These are phyloP conservation scores for Intellagama lesueurii DNA, from an alignment of 2,797 vertebrate species.

Conservation along the genomic window DNA sequence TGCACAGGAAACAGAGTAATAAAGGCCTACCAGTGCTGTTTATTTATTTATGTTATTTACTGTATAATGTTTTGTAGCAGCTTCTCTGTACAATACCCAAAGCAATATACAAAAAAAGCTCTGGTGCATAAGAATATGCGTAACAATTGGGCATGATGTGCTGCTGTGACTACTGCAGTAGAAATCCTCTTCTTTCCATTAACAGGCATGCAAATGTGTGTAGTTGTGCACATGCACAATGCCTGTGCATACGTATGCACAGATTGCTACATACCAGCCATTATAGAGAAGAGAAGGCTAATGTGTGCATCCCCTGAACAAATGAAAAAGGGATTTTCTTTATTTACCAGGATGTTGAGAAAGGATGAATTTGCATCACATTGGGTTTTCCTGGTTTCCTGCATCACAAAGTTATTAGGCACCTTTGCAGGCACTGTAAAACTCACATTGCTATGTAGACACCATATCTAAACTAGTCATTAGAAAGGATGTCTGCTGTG, in stretches of 20 bases:
- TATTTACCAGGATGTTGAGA: not conserved
- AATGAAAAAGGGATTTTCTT: not conserved
- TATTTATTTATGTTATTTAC: not conserved
- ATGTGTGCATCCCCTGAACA: not conserved
- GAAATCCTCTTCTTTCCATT: not conserved
- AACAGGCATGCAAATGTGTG: not conserved
- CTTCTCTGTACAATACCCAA: not conserved
- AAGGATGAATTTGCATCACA: not conserved
- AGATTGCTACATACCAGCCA: not conserved
- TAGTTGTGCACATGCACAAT: not conserved
- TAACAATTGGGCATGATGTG: not conserved
- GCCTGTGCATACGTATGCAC: too few species aligned
- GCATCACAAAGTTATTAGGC: not conserved
- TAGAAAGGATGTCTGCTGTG: not conserved
- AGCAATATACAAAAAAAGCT: not conserved
- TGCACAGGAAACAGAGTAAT: not conserved
- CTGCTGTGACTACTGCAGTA: not conserved
- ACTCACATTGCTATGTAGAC: not conserved
- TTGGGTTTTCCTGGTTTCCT: not conserved
- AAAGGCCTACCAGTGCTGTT: not conserved
- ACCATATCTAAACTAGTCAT: not conserved
- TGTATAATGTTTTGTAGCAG: not conserved
- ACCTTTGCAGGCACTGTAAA: not conserved
- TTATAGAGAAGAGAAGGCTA: not conserved
- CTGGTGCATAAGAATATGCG: not conserved